phyloP scores from a whole-genome alignment of 92 coral and sea anemone species.

The Galaxea fascicularis region DNA sequence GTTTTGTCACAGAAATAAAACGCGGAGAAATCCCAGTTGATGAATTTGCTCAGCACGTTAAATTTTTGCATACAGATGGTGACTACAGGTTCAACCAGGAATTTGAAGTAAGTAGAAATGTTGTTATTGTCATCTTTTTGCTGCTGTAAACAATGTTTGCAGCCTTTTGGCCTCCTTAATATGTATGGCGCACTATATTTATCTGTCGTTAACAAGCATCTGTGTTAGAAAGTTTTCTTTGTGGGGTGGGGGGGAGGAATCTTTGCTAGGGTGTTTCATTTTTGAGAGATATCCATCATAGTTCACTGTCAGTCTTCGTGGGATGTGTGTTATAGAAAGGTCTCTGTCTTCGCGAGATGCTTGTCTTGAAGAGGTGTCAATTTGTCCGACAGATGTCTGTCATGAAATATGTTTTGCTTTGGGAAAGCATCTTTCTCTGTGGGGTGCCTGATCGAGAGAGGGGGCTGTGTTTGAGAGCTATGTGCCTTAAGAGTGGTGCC shows the following conservation, averaged over 20 bases:
- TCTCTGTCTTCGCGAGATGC: background rate
- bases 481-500: no score
- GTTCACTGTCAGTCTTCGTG: background rate
- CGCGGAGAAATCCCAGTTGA: conserved; percentile 61
- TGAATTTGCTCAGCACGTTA: conserved; percentile 67
- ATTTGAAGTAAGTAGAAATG: conserved; percentile 69
- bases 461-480: no score
- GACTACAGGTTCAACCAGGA: conserved; percentile 85
- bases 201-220: background rate
- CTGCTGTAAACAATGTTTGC: background rate
- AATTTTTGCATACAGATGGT: conserved; percentile 73
- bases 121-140: background rate
- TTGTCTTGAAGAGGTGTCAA: no score
- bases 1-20: conserved; percentile 21
- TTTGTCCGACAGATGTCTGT: no score
- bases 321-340: background rate
- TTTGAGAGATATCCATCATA: background rate
- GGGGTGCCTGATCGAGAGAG: no score
- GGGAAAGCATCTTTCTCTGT: no score
- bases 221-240: background rate
- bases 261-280: background rate
- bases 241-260: background rate
- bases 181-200: no score
- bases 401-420: no score
- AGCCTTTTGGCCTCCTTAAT: background rate